Percentiles rank a stretch among this genome's conserved stretches.
Conservation (phyloP, 35 echinoderm and acorn worm genomes). For the Diadema setosum region DNA sequence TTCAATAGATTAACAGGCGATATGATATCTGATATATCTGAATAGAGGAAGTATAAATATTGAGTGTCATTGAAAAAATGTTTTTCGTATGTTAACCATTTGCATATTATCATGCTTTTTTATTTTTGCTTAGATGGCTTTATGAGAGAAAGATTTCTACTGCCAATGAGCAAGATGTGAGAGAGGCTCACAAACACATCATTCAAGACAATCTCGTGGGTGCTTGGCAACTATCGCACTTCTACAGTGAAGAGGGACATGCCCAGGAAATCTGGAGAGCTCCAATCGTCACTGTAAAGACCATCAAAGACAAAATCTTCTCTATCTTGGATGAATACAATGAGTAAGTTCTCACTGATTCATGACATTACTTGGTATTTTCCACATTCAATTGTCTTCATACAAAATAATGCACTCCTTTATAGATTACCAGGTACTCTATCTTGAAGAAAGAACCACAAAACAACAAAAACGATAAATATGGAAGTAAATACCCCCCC, state of each 20-base stretch:
- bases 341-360: neutral
- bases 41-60: neutral
- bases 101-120: neutral
- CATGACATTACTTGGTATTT: no score
- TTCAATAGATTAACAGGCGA: neutral
- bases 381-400: no score
- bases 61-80: neutral
- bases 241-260: neutral
- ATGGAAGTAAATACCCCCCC: no score
- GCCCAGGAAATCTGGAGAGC: neutral
- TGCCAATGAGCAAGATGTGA: neutral
- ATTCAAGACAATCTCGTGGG: neutral
- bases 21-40: neutral
- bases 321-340: neutral
- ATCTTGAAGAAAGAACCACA: no score
- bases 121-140: neutral
- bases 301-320: neutral
- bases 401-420: no score
- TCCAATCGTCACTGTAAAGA: neutral
- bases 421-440: no score
- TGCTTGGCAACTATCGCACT: neutral
- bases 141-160: neutral
- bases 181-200: neutral
- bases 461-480: no score
- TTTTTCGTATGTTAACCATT: neutral